Percentiles rank a stretch among this genome's conserved stretches.
Evolutionary conservation across 2,113 vertebrate species (phyloP).

Genomic region (Cephalopterus ornatus): DNA sequence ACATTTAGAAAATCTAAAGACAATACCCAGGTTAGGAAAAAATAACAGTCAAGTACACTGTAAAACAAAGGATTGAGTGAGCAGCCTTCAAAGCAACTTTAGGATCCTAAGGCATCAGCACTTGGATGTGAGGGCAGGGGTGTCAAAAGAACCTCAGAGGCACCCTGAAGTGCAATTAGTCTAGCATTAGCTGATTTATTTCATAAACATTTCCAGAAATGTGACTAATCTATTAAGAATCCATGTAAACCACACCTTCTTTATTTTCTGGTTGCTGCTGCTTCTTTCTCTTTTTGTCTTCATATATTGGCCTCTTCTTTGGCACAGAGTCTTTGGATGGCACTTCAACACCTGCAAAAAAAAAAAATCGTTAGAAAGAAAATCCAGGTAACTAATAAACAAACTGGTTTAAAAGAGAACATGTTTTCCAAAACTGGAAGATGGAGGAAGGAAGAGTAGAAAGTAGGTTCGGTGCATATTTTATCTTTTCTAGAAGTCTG

Average conservation of each 20-base stretch:
- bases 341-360: slow-evolving; percentile 88
- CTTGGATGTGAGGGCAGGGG: neutral
- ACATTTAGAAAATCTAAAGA: neutral
- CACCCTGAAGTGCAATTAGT: neutral
- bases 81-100: neutral
- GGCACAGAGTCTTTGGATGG: slow-evolving; percentile 95
- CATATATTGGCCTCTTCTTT: slow-evolving; percentile 96
- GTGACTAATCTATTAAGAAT: neutral
- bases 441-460: neutral
- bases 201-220: neutral
- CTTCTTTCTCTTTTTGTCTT: slow-evolving; percentile 94
- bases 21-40: neutral
- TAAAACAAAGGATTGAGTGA: neutral
- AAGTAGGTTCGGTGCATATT: neutral
- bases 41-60: neutral
- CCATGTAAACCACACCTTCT: slow-evolving; percentile 78
- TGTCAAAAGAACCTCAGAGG: neutral
- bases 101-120: neutral
- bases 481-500: neutral
- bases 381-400: neutral
- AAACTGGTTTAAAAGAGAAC: neutral
- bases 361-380: neutral
- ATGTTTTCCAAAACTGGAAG: neutral
- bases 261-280: slow-evolving; percentile 78
- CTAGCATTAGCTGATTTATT: neutral